Evolutionary conservation across 1,140 invertebrate genomes (phyloP).

Genomic region (Ooceraea biroi): DNA sequence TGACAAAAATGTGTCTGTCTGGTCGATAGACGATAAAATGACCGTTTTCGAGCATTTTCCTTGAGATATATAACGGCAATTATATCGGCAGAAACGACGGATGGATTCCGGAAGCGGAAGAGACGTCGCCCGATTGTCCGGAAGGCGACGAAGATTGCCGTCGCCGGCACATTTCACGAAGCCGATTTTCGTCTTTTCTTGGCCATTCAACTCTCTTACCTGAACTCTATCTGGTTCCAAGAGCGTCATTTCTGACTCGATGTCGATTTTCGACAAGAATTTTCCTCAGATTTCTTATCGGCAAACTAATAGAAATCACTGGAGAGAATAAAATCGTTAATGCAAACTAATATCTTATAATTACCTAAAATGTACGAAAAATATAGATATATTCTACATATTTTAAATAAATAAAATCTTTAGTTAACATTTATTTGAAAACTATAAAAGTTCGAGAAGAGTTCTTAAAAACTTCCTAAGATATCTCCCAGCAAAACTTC

Average conservation of each 20-base stretch:
- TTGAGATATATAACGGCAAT: conserved; percentile 60
- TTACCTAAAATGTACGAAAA: background rate
- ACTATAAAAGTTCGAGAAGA: too few relatives aligned
- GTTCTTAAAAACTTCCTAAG: background rate
- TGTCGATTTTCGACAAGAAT: background rate
- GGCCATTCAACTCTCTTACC: conserved; percentile 42
- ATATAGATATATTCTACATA: background rate
- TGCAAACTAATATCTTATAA: background rate
- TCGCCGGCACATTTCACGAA: conserved; percentile 45
- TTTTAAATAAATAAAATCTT: too few relatives aligned
- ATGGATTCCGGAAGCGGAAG: conserved; percentile 65
- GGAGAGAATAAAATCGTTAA: background rate
- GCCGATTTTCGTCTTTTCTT: conserved; percentile 62
- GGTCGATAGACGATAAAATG: conserved; percentile 50
- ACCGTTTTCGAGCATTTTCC: conserved; percentile 15
- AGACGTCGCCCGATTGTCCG: conserved; percentile 64
- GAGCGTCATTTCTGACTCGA: conserved; percentile 32
- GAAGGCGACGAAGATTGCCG: conserved; percentile 64
- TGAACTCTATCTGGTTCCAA: conserved; percentile 7
- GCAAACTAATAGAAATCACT: background rate
- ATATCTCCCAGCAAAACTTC: background rate
- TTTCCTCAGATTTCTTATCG: background rate
- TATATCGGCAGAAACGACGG: conserved; percentile 62
- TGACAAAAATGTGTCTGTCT: conserved; percentile 25
- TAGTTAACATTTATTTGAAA: too few relatives aligned